Evolutionary conservation across 2,797 vertebrate species (phyloP), one percentile per base, ranked within the genome.

Genomic region (Salmo trutta): DNA sequence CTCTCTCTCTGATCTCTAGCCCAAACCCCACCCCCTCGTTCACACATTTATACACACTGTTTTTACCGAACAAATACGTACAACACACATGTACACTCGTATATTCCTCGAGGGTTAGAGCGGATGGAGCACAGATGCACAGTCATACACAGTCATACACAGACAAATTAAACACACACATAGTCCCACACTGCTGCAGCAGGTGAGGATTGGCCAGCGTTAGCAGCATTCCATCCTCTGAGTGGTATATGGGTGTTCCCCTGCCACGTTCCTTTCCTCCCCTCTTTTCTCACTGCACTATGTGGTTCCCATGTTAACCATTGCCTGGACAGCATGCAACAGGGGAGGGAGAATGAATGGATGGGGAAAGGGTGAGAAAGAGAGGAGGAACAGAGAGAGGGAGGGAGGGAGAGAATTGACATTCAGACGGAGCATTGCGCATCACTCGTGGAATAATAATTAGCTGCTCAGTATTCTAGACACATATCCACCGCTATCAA

Each of bases 401-500:
- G 64, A 29, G 76, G 71, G 77, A 47, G 80, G 66, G 83, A 83
- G 83, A 66, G 82, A 85, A 90, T 94, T 94, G 93, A 93, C 93
- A 94, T 94, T 94, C 93, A 89, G 88, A 85, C 86, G 81, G 52
- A 92, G 88, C 85, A 73, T 91, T 89, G 87, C 75, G 83, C 88
- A 90, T 86, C 80, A 89, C 91, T 91, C 72, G 87, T 91, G 85
- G 94, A 94, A 95, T 95, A 94, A 94, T 94, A 93, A 95, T 94
- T 87, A 95, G 92, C 91, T 92, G 71, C 85, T 95, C 92, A 90
- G 94, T 87, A 95, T 94, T 94, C 93, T 78, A 85, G 91, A 93
- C 94, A 93, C 94, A 94, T 91, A 90, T 85, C 77, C 88, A 88
- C 89, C 88, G 92, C 94, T 94, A 95, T 94, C 93, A 95, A 94